Evolutionary conservation across 2,113 vertebrate genomes (phyloP), one percentile per base, ranked within the genome.

Genomic region (Tringa solitaria): DNA sequence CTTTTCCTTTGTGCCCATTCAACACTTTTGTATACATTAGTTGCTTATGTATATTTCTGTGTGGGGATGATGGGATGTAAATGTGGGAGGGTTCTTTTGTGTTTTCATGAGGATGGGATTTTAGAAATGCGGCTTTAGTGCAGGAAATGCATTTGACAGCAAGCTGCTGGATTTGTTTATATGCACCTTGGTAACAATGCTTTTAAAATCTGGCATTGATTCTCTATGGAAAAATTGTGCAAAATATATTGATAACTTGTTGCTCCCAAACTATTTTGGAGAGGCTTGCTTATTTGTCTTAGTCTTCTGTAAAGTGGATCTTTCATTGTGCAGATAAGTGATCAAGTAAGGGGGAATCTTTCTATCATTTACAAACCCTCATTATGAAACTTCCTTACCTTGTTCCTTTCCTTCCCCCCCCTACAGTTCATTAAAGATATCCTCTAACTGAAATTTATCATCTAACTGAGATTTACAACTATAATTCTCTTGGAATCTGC

Each of bases 341-440:
- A 28, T 32, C 5, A 50, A 2, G 2, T 73, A 75, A 86, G 5
- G 24, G 16, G 5, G 11, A 69, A 48, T 24, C 2, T 65, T 73
- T 19, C 4, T 1, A 2, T 33, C 2, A 20, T 39, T 74, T 72
- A 7, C 9, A 37, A 79, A 43, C 6, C 6, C n/a, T 1, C 6
- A 19, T 53, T 53, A 21, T 51, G 18, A 70, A 91, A 74, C 32
- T 82, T 33, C 11, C 15, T 77, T 81, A 5, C 19, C 22, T 59
- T 78, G 10, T 20, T 86, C 4, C 37, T 59, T 79, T 83, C 48
- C 8, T 78, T 57, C 23, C 5, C 13, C 24, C 1, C 5, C 12
- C 5, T 37, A 30, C 4, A 32, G 6, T 7, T 59, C 19, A 59
- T 53, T 54, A 12, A 67, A 93, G 84, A 63, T 56, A 70, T 46